phyloP scores from a whole-genome alignment of 2,888 invertebrate genomes.

The Linnaemya vulpina region DNA sequence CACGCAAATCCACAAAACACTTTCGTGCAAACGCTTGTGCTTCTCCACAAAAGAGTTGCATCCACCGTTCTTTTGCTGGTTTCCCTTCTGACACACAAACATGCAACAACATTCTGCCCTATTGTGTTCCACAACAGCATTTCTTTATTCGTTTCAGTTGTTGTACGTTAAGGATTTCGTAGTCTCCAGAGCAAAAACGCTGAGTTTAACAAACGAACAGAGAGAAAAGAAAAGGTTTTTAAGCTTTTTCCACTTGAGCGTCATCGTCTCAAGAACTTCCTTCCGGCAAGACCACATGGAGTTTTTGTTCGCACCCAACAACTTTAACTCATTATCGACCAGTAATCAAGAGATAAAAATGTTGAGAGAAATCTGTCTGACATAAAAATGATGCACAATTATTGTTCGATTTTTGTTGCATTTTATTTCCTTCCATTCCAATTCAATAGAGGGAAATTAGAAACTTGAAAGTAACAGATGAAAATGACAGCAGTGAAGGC shows the following conservation, averaged over 20 bases:
- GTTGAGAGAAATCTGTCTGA: not conserved
- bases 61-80: not conserved
- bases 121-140: conserved; percentile 19
- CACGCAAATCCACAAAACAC: conserved; percentile 23
- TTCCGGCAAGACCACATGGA: conserved; percentile 60
- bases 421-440: conserved; percentile 7
- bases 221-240: conserved; percentile 62
- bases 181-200: not conserved
- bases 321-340: conserved; percentile 20
- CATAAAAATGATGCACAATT: conserved; percentile 56
- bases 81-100: not conserved
- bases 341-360: conserved; percentile 6
- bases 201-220: conserved; percentile 19
- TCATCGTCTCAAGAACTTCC: conserved; percentile 71
- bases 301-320: conserved; percentile 60
- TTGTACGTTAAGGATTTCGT: conserved; percentile 1
- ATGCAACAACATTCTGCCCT: not conserved
- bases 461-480: not conserved
- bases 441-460: conserved; percentile 40
- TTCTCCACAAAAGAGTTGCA: conserved; percentile 1
- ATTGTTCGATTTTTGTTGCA: conserved; percentile 5
- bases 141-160: conserved; percentile 17
- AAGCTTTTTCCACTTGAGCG: conserved; percentile 68
- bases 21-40: conserved; percentile 23
- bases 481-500: conserved; percentile 12